phyloP scores from a whole-genome alignment of 2,797 vertebrate species.

The Microctenopoma steveboyesi region DNA sequence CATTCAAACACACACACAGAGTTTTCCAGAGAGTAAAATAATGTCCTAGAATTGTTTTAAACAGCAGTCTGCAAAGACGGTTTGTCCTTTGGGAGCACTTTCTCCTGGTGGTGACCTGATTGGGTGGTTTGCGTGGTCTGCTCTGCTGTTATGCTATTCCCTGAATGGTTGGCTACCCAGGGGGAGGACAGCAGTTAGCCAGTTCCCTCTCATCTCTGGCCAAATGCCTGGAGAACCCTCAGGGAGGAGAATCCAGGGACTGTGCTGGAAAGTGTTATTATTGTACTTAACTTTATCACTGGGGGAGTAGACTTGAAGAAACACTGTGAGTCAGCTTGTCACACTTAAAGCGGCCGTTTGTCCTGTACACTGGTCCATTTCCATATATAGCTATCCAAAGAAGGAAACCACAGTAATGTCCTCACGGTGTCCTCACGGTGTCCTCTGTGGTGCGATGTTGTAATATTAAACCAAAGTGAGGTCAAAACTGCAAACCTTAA shows the following conservation, averaged over 20 bases:
- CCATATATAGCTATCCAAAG: slow-evolving; percentile 19
- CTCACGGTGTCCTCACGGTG: background rate
- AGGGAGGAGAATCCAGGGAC: slow-evolving; percentile 55
- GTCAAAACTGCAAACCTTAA: slow-evolving; percentile 43
- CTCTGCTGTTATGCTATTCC: slow-evolving; percentile 67
- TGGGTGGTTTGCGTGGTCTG: slow-evolving; percentile 64
- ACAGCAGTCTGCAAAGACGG: slow-evolving; percentile 52
- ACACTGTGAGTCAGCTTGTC: slow-evolving; percentile 45
- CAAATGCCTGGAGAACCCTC: slow-evolving; percentile 61
- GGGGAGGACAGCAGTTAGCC: slow-evolving; percentile 66
- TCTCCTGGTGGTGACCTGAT: slow-evolving; percentile 78
- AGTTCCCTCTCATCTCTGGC: slow-evolving; percentile 65
- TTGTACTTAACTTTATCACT: slow-evolving; percentile 67
- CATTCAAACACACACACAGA: slow-evolving; percentile 28
- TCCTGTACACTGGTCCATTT: slow-evolving; percentile 35
- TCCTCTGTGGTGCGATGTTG: slow-evolving; percentile 9
- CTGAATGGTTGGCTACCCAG: slow-evolving; percentile 67
- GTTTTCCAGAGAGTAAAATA: slow-evolving; percentile 61
- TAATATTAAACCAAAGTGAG: slow-evolving; percentile 26
- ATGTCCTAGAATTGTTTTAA: slow-evolving; percentile 67
- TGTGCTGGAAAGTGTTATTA: slow-evolving; percentile 55
- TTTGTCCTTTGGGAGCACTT: slow-evolving; percentile 72
- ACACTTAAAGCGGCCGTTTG: slow-evolving; percentile 33
- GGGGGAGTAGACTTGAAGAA: slow-evolving; percentile 47
- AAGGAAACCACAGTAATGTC: slow-evolving; percentile 5